A percentile compares a stretch with the other conserved stretches of the same genome.
Conservation (phyloP, 1,140 invertebrate genomes). For the Drosophila ogumai region DNA sequence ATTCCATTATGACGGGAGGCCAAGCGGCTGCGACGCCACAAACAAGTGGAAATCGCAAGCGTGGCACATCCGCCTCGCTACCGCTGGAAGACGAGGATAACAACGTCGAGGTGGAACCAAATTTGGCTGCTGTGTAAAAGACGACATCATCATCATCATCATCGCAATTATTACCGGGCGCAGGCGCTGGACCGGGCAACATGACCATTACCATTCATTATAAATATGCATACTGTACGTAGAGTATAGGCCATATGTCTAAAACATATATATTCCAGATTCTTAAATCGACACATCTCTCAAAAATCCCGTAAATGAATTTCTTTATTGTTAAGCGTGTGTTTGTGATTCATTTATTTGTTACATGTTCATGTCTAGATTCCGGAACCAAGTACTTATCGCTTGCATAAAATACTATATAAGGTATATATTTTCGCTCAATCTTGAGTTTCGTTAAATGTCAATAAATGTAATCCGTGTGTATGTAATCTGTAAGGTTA, state of each 20-base stretch:
- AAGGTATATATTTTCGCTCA: constrained; percentile 42
- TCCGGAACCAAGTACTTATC: constrained; percentile 42
- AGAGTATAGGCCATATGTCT: constrained; percentile 47
- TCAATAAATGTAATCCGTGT: constrained; percentile 43
- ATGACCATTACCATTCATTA: constrained; percentile 37
- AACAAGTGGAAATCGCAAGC: constrained; percentile 50
- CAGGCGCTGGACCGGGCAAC: constrained; percentile 53
- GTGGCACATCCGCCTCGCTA: constrained; percentile 27
- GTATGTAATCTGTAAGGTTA: constrained; percentile 25
- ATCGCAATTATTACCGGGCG: constrained; percentile 45
- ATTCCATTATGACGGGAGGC: constrained; percentile 73
- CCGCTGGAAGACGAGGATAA: constrained; percentile 45
- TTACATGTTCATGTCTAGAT: constrained; percentile 27
- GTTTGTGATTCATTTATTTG: constrained; percentile 35
- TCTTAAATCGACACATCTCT: constrained; percentile 56
- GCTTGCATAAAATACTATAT: constrained; percentile 30
- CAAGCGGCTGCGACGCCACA: background rate
- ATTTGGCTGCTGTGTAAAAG: constrained; percentile 16
- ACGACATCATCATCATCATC: background rate
- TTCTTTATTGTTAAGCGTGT: constrained; percentile 36
- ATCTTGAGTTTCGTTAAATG: constrained; percentile 48
- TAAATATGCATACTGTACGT: constrained; percentile 47
- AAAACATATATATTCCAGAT: constrained; percentile 59
- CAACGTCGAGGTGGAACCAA: constrained; percentile 27
- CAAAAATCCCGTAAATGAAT: constrained; percentile 47